Conservation (phyloP, 2,888 invertebrate species). For the Harpalus rufipes region DNA sequence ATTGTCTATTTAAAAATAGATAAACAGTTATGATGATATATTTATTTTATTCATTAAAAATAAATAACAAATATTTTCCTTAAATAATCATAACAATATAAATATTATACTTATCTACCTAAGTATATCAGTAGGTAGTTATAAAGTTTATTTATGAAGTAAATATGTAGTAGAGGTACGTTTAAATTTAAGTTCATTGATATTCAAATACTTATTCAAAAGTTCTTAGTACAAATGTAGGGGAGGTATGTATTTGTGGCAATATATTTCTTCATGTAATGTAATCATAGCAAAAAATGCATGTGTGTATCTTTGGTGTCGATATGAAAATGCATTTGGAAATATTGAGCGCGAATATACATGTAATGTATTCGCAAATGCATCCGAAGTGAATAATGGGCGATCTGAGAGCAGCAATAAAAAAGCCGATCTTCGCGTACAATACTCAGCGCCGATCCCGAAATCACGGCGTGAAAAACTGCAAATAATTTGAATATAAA, state of each 20-base stretch:
- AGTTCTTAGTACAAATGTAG: too few species aligned
- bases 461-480: slow-evolving; percentile 62
- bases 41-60: too few species aligned
- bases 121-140: too few species aligned
- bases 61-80: too few species aligned
- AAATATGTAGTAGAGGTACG: too few species aligned
- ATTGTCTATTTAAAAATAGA: too few species aligned
- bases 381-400: slow-evolving; percentile 46
- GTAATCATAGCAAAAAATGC: background rate
- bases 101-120: too few species aligned
- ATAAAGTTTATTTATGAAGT: too few species aligned
- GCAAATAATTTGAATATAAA: slow-evolving; percentile 67
- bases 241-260: background rate
- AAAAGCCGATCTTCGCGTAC: slow-evolving; percentile 37
- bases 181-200: too few species aligned
- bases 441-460: slow-evolving; percentile 44
- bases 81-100: too few species aligned
- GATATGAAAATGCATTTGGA: slow-evolving; percentile 28
- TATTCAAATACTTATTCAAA: too few species aligned
- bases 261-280: slow-evolving; percentile 2
- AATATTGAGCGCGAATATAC: slow-evolving; percentile 47
- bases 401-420: slow-evolving; percentile 45
- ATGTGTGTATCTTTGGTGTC: background rate
- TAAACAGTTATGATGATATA: too few species aligned
- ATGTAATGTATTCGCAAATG: slow-evolving; percentile 32